phyloP scores from a whole-genome alignment of 2,113 vertebrate species.

The Zapus hudsonius region DNA sequence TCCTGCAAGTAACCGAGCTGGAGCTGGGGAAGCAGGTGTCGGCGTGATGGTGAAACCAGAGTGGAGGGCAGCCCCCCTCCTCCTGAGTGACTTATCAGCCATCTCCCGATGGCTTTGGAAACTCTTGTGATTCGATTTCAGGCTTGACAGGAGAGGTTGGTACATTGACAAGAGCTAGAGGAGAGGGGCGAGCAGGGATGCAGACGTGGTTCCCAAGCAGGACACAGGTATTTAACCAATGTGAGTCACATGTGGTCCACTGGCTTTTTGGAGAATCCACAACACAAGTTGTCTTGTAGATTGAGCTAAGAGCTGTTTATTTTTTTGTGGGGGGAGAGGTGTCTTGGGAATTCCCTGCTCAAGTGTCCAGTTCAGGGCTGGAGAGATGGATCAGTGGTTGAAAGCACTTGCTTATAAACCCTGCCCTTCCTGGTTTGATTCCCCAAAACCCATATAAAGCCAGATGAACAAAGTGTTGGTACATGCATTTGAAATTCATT shows the following conservation, averaged over 20 bases:
- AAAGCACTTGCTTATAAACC: too few species aligned
- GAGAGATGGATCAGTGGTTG: too few species aligned
- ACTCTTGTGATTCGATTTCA: conserved; percentile 56
- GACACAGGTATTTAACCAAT: rapidly evolving
- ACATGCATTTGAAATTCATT: too few species aligned
- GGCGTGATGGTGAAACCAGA: background rate
- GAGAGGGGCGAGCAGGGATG: rapidly evolving
- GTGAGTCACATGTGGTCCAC: background rate
- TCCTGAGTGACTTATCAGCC: background rate
- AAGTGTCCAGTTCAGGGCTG: background rate
- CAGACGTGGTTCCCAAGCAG: background rate
- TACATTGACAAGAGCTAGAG: background rate
- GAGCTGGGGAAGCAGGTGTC: background rate
- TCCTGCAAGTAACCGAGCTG: background rate
- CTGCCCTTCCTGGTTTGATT: too few species aligned
- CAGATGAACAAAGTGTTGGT: too few species aligned
- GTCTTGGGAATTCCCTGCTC: background rate
- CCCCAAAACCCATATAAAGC: too few species aligned
- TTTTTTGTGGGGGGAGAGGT: too few species aligned
- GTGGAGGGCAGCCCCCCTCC: background rate
- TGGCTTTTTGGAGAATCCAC: background rate
- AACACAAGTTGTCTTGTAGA: background rate
- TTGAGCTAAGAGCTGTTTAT: rapidly evolving
- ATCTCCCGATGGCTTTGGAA: conserved; percentile 29
- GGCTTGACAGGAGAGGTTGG: conserved; percentile 16